Evolutionary conservation across 2,888 invertebrate species (phyloP), one percentile per base, ranked within the genome.

Genomic region (Melanostoma mellinum): DNA sequence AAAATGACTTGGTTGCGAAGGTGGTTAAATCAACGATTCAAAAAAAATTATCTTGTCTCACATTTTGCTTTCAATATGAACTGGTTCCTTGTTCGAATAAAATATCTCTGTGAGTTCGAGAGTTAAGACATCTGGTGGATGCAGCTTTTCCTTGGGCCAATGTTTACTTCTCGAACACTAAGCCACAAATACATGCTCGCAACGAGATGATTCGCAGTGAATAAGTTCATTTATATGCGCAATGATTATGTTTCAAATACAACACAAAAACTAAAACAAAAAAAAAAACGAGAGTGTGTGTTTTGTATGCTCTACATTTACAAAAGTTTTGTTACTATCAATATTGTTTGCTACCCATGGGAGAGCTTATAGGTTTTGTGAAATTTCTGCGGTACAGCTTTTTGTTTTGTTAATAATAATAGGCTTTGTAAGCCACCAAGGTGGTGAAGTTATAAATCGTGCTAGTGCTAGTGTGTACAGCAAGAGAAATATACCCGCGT

Each of bases 331-430:
- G 40, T 68, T n/a, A 38, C 78, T 78, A 77, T 77, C 72, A 61
- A 65, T 67, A 61, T 50, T 44, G 68, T 55, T 68, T 48, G 44
- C 8, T 65, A 78, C 48, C 8, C 78, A 56, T 63, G 38, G 50
- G 72, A 55, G 48, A 68, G 77, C 60, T 77, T 81, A 56, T 67
- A 61, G 20, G 20, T 20, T 35, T 71, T 71, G 52, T 72, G 10
- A 60, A 67, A 50, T 72, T 53, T 65, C 20, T 44, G 46, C 2
- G 52, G 60, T 6, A 9, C 44, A n/a, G 48, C 36, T 72, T 77
- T 78, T 67, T 58, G 52, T 65, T 78, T 63, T 60, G n/a, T 71
- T 71, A 36, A 71, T 71, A 67, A 84, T 84, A 79, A 84, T 79
- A 79, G 73, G 8, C 35, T 60, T 44, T 46, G 65, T 50, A 46